Evolutionary conservation across 2,113 vertebrate species (phyloP).

Genomic region (Nymphicus hollandicus): DNA sequence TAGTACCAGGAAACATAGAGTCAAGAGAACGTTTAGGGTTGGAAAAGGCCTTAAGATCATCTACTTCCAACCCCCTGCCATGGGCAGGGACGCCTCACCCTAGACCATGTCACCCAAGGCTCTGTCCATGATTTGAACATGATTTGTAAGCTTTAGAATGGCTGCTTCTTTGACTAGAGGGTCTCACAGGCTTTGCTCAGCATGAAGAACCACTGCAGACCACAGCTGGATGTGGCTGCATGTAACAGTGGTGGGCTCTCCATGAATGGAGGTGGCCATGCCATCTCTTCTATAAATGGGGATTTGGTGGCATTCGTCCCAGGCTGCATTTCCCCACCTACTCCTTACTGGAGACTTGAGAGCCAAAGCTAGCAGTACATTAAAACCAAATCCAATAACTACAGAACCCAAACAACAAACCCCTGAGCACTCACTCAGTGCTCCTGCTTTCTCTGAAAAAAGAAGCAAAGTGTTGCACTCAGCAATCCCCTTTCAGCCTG

Average conservation of each 20-base stretch:
- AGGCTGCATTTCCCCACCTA: neutral
- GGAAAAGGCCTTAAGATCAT: neutral
- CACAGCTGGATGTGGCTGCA: neutral
- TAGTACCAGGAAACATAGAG: neutral
- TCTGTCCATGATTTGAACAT: neutral
- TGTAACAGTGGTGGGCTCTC: rapidly evolving
- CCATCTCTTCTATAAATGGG: neutral
- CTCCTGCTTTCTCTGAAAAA: neutral
- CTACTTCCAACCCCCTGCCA: neutral
- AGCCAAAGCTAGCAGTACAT: neutral
- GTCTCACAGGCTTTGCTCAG: neutral
- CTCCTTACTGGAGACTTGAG: neutral
- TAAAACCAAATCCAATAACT: neutral
- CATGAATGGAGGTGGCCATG: neutral
- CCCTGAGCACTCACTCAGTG: neutral
- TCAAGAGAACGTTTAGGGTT: neutral
- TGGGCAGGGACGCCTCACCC: neutral
- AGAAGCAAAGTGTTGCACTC: neutral
- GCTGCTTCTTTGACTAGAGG: neutral
- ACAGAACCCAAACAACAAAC: neutral
- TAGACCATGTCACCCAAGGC: neutral
- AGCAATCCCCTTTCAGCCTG: neutral
- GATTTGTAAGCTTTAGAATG: neutral
- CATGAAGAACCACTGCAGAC: neutral
- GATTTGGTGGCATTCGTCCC: neutral